A percentile compares a stretch with the other conserved stretches of the same genome.
Evolutionary conservation across 2,113 vertebrate genomes (phyloP).

Genomic region (Calypte anna): DNA sequence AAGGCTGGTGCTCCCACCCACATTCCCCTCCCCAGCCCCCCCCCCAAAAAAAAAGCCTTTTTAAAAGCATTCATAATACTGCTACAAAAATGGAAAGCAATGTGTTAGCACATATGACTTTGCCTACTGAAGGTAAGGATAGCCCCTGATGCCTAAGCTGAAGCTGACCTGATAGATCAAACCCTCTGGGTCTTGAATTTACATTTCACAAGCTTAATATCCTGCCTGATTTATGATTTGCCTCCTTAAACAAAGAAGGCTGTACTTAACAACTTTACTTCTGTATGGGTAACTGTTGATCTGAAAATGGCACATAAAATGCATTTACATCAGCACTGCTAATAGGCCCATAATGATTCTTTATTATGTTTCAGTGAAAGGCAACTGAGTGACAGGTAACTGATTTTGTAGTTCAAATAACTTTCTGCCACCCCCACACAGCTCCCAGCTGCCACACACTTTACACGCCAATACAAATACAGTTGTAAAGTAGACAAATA

Average conservation of each 20-base stretch:
- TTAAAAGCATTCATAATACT: constrained; percentile 2
- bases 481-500: constrained; percentile 60
- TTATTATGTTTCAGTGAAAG: constrained; percentile 72
- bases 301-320: constrained; percentile 67
- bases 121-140: not conserved
- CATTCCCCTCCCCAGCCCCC: too few species aligned
- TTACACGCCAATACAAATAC: constrained; percentile 63
- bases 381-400: constrained; percentile 64
- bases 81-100: constrained; percentile 3
- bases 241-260: constrained; percentile 48
- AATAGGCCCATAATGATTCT: constrained; percentile 70
- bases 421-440: constrained; percentile 52
- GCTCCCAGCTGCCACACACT: constrained; percentile 35
- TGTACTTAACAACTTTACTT: constrained; percentile 71
- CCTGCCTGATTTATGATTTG: constrained; percentile 59
- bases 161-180: constrained; percentile 33
- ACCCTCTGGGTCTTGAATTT: constrained; percentile 38
- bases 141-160: not conserved
- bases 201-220: constrained; percentile 63
- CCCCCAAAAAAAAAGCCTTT: not conserved
- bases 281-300: constrained; percentile 69
- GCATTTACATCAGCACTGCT: constrained; percentile 66
- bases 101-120: not conserved
- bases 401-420: constrained; percentile 68
- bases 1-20: not conserved